A percentile compares a stretch with the other conserved stretches of the same genome.
These are phyloP conservation scores for Sardina pilchardus DNA, from an alignment of 2,113 vertebrate genomes.

Conservation along the genomic window DNA sequence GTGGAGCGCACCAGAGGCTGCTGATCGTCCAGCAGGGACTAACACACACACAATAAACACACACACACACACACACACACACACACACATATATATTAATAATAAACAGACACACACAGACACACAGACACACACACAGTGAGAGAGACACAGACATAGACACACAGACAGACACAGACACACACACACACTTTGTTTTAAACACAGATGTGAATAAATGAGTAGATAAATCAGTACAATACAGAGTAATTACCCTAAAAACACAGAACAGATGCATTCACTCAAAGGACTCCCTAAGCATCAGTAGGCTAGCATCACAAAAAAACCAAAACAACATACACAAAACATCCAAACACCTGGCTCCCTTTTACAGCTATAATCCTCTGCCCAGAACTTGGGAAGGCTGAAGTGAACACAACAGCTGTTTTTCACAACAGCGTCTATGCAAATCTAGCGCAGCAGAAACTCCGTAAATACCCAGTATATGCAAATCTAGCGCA, in stretches of 20 bases:
- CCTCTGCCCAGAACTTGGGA: not conserved
- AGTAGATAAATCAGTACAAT: not conserved
- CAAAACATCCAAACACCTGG: not conserved
- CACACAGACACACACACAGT: not conserved
- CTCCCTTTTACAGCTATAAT: not conserved
- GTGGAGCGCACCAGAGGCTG: slow-evolving; percentile 85
- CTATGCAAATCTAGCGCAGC: not conserved
- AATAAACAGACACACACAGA: not conserved
- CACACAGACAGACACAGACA: too few relatives aligned
- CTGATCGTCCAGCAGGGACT: slow-evolving; percentile 88
- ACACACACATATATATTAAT: not conserved
- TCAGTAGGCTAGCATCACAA: not conserved
- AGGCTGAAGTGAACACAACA: not conserved
- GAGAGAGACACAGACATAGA: not conserved
- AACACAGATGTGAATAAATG: not conserved
- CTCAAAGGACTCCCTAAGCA: not conserved
- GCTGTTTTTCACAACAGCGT: not conserved
- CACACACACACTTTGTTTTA: not conserved
- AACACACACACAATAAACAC: not conserved
- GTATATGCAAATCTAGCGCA: not conserved
- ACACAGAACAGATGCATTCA: not conserved
- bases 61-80: slow-evolving; percentile 6
- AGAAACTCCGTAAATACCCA: too few relatives aligned
- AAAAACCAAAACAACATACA: not conserved
- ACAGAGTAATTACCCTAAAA: not conserved